Conservation (phyloP, 2,888 invertebrate species). For the Papilio demoleus region DNA sequence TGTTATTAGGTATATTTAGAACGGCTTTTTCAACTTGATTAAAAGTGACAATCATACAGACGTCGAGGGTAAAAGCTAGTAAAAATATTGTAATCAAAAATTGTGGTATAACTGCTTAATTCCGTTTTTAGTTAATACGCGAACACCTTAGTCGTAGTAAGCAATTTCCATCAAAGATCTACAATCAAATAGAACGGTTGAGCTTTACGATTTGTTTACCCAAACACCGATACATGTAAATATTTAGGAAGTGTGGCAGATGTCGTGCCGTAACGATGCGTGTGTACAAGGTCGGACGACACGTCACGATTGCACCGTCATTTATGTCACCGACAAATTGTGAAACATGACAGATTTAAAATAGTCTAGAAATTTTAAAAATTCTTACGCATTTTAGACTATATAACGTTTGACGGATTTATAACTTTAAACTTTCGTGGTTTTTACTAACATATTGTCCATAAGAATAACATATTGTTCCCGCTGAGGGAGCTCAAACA, state of each 20-base stretch:
- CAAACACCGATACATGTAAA: conserved; percentile 22
- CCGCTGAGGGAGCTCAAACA: no score
- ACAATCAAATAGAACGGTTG: not conserved
- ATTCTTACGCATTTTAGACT: not conserved
- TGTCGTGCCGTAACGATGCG: conserved; percentile 11
- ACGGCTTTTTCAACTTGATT: no score
- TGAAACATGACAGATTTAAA: not conserved
- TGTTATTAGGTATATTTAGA: no score
- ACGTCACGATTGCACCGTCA: conserved; percentile 10
- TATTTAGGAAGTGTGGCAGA: conserved; percentile 10
- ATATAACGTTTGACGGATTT: no score
- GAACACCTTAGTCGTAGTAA: not conserved
- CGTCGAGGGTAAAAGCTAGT: no score
- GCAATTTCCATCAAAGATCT: not conserved
- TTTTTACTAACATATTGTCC: no score
- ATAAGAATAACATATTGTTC: no score
- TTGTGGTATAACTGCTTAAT: no score
- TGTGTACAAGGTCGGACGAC: conserved; percentile 18
- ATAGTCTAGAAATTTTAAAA: not conserved
- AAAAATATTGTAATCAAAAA: no score
- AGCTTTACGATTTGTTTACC: conserved; percentile 33
- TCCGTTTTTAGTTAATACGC: not conserved
- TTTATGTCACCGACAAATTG: not conserved
- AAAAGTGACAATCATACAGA: no score
- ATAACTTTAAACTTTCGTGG: no score